A percentile compares a stretch with the other conserved stretches of the same genome.
Evolutionary conservation across 1,140 invertebrate genomes (phyloP).

Genomic region (Drosophila pachea): DNA sequence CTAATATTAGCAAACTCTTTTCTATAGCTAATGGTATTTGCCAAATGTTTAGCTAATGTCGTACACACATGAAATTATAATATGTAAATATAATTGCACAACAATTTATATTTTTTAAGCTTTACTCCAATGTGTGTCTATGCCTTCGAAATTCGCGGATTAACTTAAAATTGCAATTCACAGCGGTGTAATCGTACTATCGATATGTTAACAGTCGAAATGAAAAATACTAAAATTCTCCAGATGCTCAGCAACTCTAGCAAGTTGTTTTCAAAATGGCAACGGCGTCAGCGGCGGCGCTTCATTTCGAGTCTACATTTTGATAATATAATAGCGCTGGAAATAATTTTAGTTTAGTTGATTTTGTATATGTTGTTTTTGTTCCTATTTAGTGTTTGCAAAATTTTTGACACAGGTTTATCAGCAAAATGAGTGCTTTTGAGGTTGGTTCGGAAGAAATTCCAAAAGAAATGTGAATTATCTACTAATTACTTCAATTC

Average conservation of each 20-base stretch:
- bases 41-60: too few species aligned
- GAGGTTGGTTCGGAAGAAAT: conserved; percentile 46
- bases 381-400: conserved; percentile 7
- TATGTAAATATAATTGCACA: too few species aligned
- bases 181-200: background rate
- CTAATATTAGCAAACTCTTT: too few species aligned
- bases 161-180: conserved; percentile 3
- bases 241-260: conserved; percentile 25
- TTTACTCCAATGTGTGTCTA: too few species aligned
- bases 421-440: conserved; percentile 67
- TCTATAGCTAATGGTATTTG: too few species aligned
- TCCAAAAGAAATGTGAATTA: background rate
- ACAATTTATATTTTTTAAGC: too few species aligned
- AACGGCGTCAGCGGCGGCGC: conserved; percentile 42
- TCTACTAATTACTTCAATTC: background rate
- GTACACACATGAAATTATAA: too few species aligned
- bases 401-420: background rate
- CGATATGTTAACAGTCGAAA: background rate
- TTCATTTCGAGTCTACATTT: conserved; percentile 45
- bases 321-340: conserved; percentile 22
- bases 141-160: background rate
- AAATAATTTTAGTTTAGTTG: conserved; percentile 50
- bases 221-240: conserved; percentile 36
- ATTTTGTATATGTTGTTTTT: conserved; percentile 30
- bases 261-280: conserved; percentile 43